Base-by-base conservation (phyloP, 2,888 invertebrate genomes). In the Drosophila macrospina region DNA sequence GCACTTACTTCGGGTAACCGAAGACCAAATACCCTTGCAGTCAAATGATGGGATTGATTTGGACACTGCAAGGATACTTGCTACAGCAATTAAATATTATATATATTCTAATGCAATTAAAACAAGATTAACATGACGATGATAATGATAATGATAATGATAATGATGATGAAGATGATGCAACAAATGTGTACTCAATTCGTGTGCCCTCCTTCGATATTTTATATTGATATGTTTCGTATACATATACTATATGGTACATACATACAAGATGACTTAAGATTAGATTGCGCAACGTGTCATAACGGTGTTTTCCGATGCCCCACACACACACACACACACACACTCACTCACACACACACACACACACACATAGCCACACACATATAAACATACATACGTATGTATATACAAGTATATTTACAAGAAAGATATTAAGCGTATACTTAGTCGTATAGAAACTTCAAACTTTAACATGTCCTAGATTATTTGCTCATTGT, bases 401-500 rank as follows among this genome's bases (percentile, higher is more conserved):
- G 48, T 64, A 42, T 26, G 4, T 41, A 56, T 41, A 39, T 32
- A 55, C 15, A 15, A 55, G 42, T 57, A 65, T 72, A 74, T 62
- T 68, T 73, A 75, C 65, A 70, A 72, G 10, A 32, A 55, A 16
- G 0, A 61, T 55, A 63, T 65, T 68, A 45, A 65, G 34, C 42
- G 60, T 70, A 36, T 45, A 67, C 39, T 54, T 60, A 62, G 65
- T 24, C 41, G 36, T 51, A 50, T 56, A 45, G 47, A 24, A 61
- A 57, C 28, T 57, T 54, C 16, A 45, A 68, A 69, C 59, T 64
- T 47, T 41, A 56, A 61, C 32, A 69, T 73, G 63, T 77, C 66
- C 69, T 80, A 78, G 59, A 77, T 84, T 70, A 74, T 82, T 84
- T 88, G 89, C 87, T 86, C 82, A 88, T 73, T 74, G 78, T 64